Percentiles rank a stretch among this genome's conserved stretches.
Conservation (phyloP, 2,113 vertebrate species). For the Megaleporinus macrocephalus region DNA sequence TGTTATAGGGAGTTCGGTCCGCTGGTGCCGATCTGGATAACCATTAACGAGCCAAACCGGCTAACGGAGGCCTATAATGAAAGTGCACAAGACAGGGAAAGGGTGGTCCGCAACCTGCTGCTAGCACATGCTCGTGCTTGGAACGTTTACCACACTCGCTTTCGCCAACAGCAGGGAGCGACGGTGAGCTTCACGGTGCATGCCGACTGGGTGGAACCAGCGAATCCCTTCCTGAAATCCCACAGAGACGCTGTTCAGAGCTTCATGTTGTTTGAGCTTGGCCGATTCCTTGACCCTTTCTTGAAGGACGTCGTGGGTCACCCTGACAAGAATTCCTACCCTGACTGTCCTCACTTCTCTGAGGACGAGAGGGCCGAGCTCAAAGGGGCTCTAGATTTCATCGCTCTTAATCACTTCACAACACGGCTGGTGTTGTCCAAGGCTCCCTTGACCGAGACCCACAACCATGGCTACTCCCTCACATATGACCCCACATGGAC, state of each 20-base stretch:
- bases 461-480: conserved; percentile 77
- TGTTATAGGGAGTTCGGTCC: conserved; percentile 89
- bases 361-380: conserved; percentile 77
- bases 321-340: neutral
- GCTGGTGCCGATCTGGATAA: conserved; percentile 91
- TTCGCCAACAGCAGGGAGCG: conserved; percentile 72
- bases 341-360: conserved; percentile 72
- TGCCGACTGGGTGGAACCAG: conserved; percentile 91
- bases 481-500: conserved; percentile 86
- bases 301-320: conserved; percentile 66
- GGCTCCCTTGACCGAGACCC: conserved; percentile 53
- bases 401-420: conserved; percentile 92
- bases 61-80: conserved; percentile 79
- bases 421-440: conserved; percentile 82
- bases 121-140: conserved; percentile 89
- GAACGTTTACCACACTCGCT: conserved; percentile 80
- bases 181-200: conserved; percentile 88
- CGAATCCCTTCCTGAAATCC: conserved; percentile 85
- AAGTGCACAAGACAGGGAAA: conserved; percentile 75
- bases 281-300: conserved; percentile 89
- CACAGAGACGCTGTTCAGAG: conserved; percentile 81
- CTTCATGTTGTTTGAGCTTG: conserved; percentile 90
- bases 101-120: conserved; percentile 85
- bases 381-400: conserved; percentile 87
- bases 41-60: conserved; percentile 93